These are phyloP conservation scores for Acanthopagrus latus DNA, from an alignment of 2,797 vertebrate genomes.

Conservation along the genomic window DNA sequence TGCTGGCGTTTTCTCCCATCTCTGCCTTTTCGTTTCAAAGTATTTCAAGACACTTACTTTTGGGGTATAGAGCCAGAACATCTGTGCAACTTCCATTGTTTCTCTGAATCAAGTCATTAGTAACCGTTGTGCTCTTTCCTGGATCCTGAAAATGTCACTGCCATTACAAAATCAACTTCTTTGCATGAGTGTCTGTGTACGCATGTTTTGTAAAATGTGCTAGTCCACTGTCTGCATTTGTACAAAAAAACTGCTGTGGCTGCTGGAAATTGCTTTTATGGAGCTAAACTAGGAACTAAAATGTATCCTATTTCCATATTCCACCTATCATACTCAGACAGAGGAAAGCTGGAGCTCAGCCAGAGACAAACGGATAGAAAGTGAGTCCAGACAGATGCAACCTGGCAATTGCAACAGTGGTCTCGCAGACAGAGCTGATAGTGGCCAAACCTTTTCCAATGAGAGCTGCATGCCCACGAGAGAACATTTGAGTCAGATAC, in stretches of 20 bases:
- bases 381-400: slow-evolving; percentile 18
- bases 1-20: slow-evolving; percentile 13
- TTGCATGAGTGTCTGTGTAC: neutral
- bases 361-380: slow-evolving; percentile 17
- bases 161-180: neutral
- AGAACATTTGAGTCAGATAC: slow-evolving; percentile 24
- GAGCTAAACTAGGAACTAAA: neutral
- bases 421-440: slow-evolving; percentile 35
- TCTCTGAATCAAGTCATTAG: slow-evolving; percentile 30
- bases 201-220: neutral
- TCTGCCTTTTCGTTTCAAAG: slow-evolving; percentile 12
- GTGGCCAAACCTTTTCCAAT: slow-evolving; percentile 16
- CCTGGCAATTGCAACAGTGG: slow-evolving; percentile 25
- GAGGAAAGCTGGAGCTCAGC: slow-evolving; percentile 9
- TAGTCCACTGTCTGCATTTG: neutral
- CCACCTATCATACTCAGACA: neutral
- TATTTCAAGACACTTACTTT: slow-evolving; percentile 20
- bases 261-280: slow-evolving; percentile 1
- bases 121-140: slow-evolving; percentile 18
- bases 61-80: slow-evolving; percentile 1
- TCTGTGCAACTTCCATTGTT: slow-evolving; percentile 9
- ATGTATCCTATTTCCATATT: slow-evolving; percentile 1
- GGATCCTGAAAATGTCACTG: neutral
- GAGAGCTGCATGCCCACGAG: slow-evolving; percentile 32
- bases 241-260: neutral